phyloP scores from a whole-genome alignment of 2,113 vertebrate species.

The Plotosus lineatus region DNA sequence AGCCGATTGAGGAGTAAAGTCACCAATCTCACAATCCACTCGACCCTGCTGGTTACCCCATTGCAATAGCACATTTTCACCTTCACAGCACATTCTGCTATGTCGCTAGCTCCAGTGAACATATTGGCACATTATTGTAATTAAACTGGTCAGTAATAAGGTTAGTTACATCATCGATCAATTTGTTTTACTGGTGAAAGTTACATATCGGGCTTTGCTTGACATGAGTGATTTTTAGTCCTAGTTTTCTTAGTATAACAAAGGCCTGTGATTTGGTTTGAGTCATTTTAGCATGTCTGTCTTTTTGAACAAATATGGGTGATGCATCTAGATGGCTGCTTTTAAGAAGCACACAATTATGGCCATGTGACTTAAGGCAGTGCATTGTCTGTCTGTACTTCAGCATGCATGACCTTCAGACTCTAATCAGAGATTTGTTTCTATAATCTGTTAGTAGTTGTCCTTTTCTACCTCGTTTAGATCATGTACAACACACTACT shows the following conservation, averaged over 20 bases:
- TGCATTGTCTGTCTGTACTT: conserved; percentile 83
- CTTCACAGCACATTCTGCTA: conserved; percentile 69
- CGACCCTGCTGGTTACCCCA: conserved; percentile 57
- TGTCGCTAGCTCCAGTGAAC: conserved; percentile 79
- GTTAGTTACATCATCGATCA: conserved; percentile 5
- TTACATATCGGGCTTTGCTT: not conserved
- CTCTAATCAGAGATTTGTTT: conserved; percentile 71
- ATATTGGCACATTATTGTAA: conserved; percentile 65
- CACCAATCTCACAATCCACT: conserved; percentile 76
- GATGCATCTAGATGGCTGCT: not conserved
- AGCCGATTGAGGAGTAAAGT: conserved; percentile 88
- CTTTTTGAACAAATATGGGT: not conserved
- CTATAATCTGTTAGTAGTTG: conserved; percentile 79
- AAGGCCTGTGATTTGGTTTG: conserved; percentile 9
- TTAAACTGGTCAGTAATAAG: conserved; percentile 9
- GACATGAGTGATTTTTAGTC: not conserved
- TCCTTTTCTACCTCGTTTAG: conserved; percentile 91
- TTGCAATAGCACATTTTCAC: conserved; percentile 73
- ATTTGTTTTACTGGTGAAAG: conserved; percentile 4
- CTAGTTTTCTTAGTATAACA: not conserved
- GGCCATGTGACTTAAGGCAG: conserved; percentile 63
- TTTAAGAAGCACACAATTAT: not conserved
- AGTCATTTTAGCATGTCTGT: conserved; percentile 23
- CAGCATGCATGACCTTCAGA: conserved; percentile 74
- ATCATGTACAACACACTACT: conserved; percentile 77